These are phyloP conservation scores for Florisuga fusca DNA, from an alignment of 2,797 vertebrate genomes.

Conservation along the genomic window DNA sequence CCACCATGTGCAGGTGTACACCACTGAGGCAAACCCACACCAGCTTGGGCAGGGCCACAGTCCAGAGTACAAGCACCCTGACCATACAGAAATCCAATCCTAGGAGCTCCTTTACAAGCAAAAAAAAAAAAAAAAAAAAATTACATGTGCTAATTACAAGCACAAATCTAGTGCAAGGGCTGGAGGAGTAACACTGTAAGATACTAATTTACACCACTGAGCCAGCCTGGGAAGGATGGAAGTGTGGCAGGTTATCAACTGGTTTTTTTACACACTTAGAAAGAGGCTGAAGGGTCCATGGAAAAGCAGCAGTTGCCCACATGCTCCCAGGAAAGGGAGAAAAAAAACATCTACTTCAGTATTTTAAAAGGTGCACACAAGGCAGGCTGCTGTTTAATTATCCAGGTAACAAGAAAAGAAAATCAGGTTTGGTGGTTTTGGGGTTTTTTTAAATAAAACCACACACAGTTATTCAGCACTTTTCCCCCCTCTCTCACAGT, in stretches of 20 bases:
- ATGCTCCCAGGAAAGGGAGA: background rate
- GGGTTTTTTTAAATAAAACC: background rate
- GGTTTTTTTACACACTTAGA: rapidly evolving
- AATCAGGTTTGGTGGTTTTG: background rate
- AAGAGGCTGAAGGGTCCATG: background rate
- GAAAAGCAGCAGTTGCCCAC: background rate
- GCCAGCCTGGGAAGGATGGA: background rate
- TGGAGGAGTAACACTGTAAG: rapidly evolving
- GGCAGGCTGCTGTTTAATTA: background rate
- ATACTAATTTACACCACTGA: rapidly evolving
- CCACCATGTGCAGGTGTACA: background rate
- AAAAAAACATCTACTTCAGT: background rate
- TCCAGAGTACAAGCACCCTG: background rate
- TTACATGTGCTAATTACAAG: background rate
- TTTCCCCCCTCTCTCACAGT: rapidly evolving
- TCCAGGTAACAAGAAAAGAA: background rate
- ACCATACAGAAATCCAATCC: rapidly evolving
- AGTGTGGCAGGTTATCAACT: rapidly evolving
- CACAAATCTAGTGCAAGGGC: rapidly evolving
- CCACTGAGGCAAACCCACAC: rapidly evolving
- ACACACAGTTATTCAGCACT: background rate
- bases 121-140: background rate
- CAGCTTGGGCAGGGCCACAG: background rate
- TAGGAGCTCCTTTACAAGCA: background rate
- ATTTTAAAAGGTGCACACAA: background rate